Base-by-base conservation (phyloP, 2,113 vertebrate species). In the Ictidomys tridecemlineatus region DNA sequence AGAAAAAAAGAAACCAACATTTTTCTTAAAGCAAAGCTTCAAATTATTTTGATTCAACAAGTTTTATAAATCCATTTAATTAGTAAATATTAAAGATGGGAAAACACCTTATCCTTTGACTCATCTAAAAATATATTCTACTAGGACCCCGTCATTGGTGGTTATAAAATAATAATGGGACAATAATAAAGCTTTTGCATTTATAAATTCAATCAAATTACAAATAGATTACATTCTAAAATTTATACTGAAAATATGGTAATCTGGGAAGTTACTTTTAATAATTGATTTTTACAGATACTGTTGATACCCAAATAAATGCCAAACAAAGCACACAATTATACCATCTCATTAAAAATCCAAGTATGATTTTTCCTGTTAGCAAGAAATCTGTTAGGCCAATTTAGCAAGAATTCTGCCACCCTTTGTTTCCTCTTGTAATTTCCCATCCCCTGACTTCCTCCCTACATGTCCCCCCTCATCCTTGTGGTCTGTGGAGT, bases 241-340 rank as follows among this genome's bases (percentile, higher is more conserved):
- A 63, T 39, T n/a, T 39, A 51, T 53, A 53, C 3, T 65, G 20
- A 48, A 39, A n/a, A 85, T 61, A 37, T 32, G 39, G 2, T 58
- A 32, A 70, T 8, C 37, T 69, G 30, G 37, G 5, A 70, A 17
- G 10, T n/a, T 63, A 32, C 37, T 78, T 72, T 34, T 39, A 79
- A 9, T 79, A 42, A 63, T 63, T 63, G 51, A 86, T 14, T 53
- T 42, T 5, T 51, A 86, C 3, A 34, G 18, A 1, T 2, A 53
- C 22, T 63, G 2, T 18, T 2, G 1, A 22, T 58, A 22, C 6
- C 1, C 45, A 8, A 0, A 51, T 37, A 69, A 34, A 39, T 17
- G 39, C 4, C 6, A 67, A 32, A 76, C 3, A 24, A 80, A 37
- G 13, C 26, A 77, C 8, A 79, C 24, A 79, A 53, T 37, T 42